A percentile compares a stretch with the other conserved stretches of the same genome.
Conservation (phyloP, 2,113 vertebrate species). For the Budorcas taxicolor region DNA sequence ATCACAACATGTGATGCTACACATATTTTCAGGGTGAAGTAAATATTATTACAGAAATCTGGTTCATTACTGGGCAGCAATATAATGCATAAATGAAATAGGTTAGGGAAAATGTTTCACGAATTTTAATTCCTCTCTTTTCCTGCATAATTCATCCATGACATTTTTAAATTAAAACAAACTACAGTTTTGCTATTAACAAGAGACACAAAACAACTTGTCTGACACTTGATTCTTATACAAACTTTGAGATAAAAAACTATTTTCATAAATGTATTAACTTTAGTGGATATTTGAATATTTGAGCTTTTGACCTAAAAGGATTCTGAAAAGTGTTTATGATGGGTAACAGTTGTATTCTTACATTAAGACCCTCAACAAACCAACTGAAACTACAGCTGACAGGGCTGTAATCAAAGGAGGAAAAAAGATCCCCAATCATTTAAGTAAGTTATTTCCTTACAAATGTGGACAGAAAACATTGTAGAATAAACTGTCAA, state of each 20-base stretch:
- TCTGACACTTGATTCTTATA: background rate
- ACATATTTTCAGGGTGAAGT: conserved; percentile 11
- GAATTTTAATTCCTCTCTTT: conserved; percentile 12
- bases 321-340: background rate
- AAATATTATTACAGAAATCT: conserved; percentile 26
- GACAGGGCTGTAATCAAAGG: background rate
- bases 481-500: background rate
- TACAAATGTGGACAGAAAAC: background rate
- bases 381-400: background rate
- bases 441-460: background rate
- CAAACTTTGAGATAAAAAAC: background rate
- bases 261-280: background rate
- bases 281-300: background rate
- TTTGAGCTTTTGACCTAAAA: conserved; percentile 25
- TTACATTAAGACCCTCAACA: conserved; percentile 19
- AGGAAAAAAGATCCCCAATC: background rate
- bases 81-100: conserved; percentile 21
- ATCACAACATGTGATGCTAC: background rate
- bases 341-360: background rate
- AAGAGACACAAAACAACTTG: background rate
- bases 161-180: background rate
- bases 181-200: background rate
- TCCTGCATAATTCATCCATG: background rate
- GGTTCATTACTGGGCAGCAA: background rate
- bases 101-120: background rate